Conservation (phyloP, 35 echinoderm and acorn worm genomes). For the Anneissia japonica region DNA sequence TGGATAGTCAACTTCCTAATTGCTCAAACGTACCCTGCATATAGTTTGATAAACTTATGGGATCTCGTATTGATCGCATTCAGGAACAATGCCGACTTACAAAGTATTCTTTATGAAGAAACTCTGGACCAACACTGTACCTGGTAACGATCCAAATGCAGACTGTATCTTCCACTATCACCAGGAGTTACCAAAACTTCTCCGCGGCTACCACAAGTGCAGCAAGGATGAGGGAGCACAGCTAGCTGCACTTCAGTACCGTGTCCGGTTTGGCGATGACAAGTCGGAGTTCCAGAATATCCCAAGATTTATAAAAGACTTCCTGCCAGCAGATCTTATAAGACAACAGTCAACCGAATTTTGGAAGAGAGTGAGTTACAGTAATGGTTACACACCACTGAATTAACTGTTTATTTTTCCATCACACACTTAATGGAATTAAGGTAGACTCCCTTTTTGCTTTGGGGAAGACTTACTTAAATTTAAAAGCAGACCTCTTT, state of each 20-base stretch:
- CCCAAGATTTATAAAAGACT: constrained; percentile 58
- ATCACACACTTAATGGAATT: too few relatives aligned
- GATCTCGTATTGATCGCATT: background rate
- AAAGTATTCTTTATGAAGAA: constrained; percentile 99
- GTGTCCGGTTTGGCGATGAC: constrained; percentile 81
- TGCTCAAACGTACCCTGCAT: too few relatives aligned
- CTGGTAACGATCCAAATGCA: constrained; percentile 82
- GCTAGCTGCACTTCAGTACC: constrained; percentile 79
- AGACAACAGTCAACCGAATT: constrained; percentile 62
- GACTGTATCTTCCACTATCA: constrained; percentile 95
- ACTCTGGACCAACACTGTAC: constrained; percentile 91
- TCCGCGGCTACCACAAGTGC: constrained; percentile 88
- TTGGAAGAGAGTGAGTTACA: constrained; percentile 80
- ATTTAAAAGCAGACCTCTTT: too few relatives aligned
- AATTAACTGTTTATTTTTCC: too few relatives aligned
- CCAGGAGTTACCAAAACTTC: constrained; percentile 89
- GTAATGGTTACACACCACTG: too few relatives aligned
- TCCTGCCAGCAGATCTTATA: constrained; percentile 66
- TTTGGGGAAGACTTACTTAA: too few relatives aligned
- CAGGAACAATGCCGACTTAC: constrained; percentile 80
- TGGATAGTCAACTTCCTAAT: too few relatives aligned
- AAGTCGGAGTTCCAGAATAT: constrained; percentile 84
- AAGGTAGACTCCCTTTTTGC: too few relatives aligned
- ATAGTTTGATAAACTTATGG: too few relatives aligned
- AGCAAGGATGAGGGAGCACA: constrained; percentile 82